Conservation (phyloP, 2,113 vertebrate species). For the Platysteira castanea region DNA sequence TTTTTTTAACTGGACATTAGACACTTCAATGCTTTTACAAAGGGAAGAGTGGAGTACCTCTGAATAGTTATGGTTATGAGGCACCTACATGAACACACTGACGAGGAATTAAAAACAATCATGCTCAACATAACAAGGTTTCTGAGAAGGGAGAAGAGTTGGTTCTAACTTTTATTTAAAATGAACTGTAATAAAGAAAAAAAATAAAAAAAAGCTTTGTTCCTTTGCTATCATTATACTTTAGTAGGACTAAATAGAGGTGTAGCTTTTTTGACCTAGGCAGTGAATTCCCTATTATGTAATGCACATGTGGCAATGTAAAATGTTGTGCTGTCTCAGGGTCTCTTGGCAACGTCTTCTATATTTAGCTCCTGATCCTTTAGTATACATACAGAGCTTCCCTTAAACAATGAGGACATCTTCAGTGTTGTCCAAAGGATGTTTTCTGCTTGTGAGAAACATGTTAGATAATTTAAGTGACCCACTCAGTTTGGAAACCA, state of each 20-base stretch:
- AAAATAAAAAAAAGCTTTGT: accelerated
- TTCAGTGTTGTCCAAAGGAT: neutral
- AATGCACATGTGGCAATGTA: neutral
- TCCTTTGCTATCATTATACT: neutral
- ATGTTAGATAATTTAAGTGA: neutral
- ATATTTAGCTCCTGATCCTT: neutral
- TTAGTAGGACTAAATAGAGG: neutral
- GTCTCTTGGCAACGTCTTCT: neutral
- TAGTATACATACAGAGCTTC: neutral
- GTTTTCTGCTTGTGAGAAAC: neutral
- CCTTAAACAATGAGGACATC: neutral
- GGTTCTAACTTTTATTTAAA: neutral
- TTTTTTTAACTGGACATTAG: neutral
- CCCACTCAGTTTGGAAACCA: neutral
- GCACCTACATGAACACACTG: neutral
- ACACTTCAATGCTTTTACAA: neutral
- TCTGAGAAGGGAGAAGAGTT: neutral
- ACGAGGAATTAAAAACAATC: neutral
- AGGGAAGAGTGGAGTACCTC: neutral
- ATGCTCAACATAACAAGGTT: neutral
- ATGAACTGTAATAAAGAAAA: neutral
- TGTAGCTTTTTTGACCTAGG: neutral
- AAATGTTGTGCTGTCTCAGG: neutral
- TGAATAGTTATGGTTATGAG: neutral
- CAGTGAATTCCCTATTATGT: neutral